Evolutionary conservation across 37 sponge, comb jelly and placozoan species (phyloP), one percentile per base, ranked within the genome.

Genomic region (Spongilla lacustris): DNA sequence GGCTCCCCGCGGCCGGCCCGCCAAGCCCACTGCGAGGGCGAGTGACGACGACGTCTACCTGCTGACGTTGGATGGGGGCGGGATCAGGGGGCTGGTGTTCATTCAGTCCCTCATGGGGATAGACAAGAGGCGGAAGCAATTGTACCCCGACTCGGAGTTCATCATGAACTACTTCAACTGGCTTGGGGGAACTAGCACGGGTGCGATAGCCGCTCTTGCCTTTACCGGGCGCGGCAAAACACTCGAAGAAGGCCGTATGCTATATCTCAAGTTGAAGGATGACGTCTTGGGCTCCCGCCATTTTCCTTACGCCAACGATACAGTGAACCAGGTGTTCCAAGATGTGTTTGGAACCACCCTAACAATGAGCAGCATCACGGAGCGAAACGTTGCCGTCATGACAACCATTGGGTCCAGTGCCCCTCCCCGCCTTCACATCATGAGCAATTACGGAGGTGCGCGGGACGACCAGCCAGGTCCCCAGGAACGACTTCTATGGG

Each of bases 151-250:
- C 35, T 75, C 78, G 19, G 49, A 85, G 76, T 90, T 85, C 50
- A 58, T 58, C 11, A 13, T 58, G 21, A 58, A 58, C 11, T 58
- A 58, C 58, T 58, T 58, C 58, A 79, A 90, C 36, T 90, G 85
- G 85, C 69, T 85, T 12, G 84, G 76, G 3, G 90, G 90, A 0
- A 90, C 85, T 71, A 90, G 90, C 41, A 90, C 90, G 11, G 90
- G 90, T 4, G 80, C 69, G 4, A 90, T 90, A 80, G 74, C 79
- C 21, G 50, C 85, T 29, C 69, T 84, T 25, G 80, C 79, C 36
- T 67, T 86, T 37, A n/a, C 66, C 0, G 68, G 28, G 2, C 17
- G 72, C 46, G 74, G 33, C 30, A 66, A 30, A 31, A 28, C 85
- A 4, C 31, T 67, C 8, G 36, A 79, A 67, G 76, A 86, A 26